These are phyloP conservation scores for Pseudochromis fuscus DNA, from an alignment of 2,797 vertebrate species.

Conservation along the genomic window DNA sequence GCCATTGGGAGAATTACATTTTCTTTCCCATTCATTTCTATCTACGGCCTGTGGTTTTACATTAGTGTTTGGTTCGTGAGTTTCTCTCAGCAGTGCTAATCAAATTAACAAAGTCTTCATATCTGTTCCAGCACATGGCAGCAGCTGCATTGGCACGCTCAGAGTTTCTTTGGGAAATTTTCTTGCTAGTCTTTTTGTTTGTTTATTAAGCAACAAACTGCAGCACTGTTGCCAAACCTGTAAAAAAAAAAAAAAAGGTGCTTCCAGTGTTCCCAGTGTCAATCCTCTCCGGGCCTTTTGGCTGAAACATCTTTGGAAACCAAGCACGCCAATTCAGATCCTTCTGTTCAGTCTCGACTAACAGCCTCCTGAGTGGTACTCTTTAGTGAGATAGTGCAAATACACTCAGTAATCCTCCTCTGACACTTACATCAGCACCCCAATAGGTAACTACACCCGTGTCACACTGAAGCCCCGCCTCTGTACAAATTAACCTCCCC, in stretches of 20 bases:
- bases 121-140: too few species aligned
- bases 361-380: not conserved
- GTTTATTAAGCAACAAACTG: too few species aligned
- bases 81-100: too few species aligned
- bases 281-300: not conserved
- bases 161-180: too few species aligned
- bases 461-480: not conserved
- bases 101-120: too few species aligned
- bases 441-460: not conserved
- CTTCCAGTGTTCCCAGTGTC: not conserved
- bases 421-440: not conserved
- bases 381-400: not conserved
- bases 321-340: not conserved
- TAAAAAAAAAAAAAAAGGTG: not conserved
- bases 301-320: slow-evolving; percentile 1
- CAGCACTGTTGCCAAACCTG: too few species aligned
- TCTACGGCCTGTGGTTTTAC: too few species aligned
- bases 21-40: too few species aligned
- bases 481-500: slow-evolving; percentile 10
- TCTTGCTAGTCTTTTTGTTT: too few species aligned
- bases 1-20: too few species aligned
- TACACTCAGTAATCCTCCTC: not conserved
- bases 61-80: too few species aligned
- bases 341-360: not conserved
- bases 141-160: too few species aligned